Base-by-base conservation (phyloP, 2,888 invertebrate genomes). In the Tanypteryx hageni region DNA sequence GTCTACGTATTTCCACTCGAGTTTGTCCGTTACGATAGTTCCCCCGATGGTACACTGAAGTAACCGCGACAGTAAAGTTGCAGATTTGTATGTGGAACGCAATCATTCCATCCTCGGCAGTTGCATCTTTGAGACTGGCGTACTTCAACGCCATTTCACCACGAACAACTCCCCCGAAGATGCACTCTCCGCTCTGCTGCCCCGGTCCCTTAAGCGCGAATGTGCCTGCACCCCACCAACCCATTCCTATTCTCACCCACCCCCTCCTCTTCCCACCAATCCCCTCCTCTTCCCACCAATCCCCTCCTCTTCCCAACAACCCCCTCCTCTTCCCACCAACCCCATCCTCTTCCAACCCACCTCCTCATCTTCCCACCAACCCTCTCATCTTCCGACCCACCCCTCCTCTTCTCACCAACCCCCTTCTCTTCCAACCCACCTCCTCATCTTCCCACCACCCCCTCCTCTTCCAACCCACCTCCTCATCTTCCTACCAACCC, bases 251-350 rank as follows among this genome's bases (percentile, higher is more conserved):
- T n/a, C 31, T 13, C 22, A 5, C 9, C n/a, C 76, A 5, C 11
- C 13, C 13, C 82, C 31, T 44, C 16, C 14, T 27, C 7, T 44
- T 10, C 13, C 44, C 76, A 27, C 16, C 92, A 92, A 59, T 10
- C 57, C 22, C 76, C 81, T 58, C 86, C 83, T 76, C 68, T 56
- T 64, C 64, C 64, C 7, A 4, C 64, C n/a, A 0, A 5, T 7
- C 18, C 5, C 64, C 13, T 11, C 64, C 64, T 44, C 44, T 44
- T 18, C 14, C 13, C 61, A 93, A 89, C 92, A 92, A 59, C 14
- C 57, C 22, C 76, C 81, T 58, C 86, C 83, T 76, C 68, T 56
- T 64, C 64, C 64, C 7, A 4, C 64, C n/a, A 0, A 5, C 16
- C 18, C 5, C 64, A 7, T 11, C 64, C 64, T 44, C 44, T 44